A percentile compares a stretch with the other conserved stretches of the same genome.
Evolutionary conservation across 2,888 invertebrate genomes (phyloP).

Genomic region (Sussaba pulchella): DNA sequence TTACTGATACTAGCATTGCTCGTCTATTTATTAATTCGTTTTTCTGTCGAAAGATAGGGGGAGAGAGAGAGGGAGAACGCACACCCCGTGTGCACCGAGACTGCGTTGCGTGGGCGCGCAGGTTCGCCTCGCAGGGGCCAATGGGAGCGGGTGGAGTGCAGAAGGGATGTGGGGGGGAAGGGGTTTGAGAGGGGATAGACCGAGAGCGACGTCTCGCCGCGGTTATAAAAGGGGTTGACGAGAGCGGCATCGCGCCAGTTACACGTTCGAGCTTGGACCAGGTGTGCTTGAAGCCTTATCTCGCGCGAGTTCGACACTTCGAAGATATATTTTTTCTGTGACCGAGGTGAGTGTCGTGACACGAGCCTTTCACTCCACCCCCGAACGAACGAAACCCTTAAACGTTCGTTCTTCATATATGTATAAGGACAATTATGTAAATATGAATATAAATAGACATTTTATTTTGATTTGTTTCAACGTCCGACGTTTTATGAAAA

Average conservation of each 20-base stretch:
- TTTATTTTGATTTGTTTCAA: constrained; percentile 23
- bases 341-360: constrained; percentile 62
- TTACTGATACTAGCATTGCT: too few species aligned
- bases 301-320: constrained; percentile 50
- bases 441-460: neutral
- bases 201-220: constrained; percentile 37
- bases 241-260: constrained; percentile 80
- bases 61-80: neutral
- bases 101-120: constrained; percentile 77
- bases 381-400: too few species aligned
- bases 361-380: constrained; percentile 19
- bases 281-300: constrained; percentile 55
- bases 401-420: neutral
- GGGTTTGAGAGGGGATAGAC: neutral
- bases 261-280: constrained; percentile 72
- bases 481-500: neutral
- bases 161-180: neutral
- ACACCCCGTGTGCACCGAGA: constrained; percentile 67
- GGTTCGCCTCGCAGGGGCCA: constrained; percentile 68
- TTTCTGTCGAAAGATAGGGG: neutral
- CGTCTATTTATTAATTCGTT: too few species aligned
- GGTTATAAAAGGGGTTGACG: constrained; percentile 82
- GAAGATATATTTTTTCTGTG: constrained; percentile 41
- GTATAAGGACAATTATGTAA: neutral
- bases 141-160: constrained; percentile 20